Conservation (phyloP, 2,888 invertebrate genomes). For the Nomada hirtipes region DNA sequence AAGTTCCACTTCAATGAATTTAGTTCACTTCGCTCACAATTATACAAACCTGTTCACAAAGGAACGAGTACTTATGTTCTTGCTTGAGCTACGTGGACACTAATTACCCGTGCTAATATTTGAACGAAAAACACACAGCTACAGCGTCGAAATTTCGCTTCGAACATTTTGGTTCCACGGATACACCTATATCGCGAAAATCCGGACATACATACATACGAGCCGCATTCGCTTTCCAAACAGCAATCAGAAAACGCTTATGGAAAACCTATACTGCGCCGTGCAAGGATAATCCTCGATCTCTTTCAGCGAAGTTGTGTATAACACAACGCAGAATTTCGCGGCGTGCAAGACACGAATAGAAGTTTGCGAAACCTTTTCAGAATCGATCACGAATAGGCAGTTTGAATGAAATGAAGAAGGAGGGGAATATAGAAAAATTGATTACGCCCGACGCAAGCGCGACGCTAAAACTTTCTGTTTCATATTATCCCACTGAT, state of each 20-base stretch:
- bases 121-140: slow-evolving; percentile 37
- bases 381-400: neutral
- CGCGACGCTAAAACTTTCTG: neutral
- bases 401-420: neutral
- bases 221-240: slow-evolving; percentile 42
- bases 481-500: neutral
- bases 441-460: neutral
- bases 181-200: slow-evolving; percentile 32
- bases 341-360: neutral
- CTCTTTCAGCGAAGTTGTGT: neutral
- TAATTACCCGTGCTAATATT: slow-evolving; percentile 39
- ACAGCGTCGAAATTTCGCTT: slow-evolving; percentile 14
- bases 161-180: neutral
- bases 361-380: neutral
- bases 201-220: neutral
- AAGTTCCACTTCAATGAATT: slow-evolving; percentile 24
- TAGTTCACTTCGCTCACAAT: slow-evolving; percentile 17
- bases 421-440: neutral
- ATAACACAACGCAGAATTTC: slow-evolving; percentile 3
- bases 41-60: slow-evolving; percentile 33
- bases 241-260: slow-evolving; percentile 51
- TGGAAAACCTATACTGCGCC: slow-evolving; percentile 45
- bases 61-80: slow-evolving; percentile 47
- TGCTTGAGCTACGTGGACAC: slow-evolving; percentile 22
- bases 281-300: slow-evolving; percentile 30